Evolutionary conservation across 1,140 invertebrate genomes (phyloP), one percentile per base, ranked within the genome.

Genomic region (Ips nitidus): DNA sequence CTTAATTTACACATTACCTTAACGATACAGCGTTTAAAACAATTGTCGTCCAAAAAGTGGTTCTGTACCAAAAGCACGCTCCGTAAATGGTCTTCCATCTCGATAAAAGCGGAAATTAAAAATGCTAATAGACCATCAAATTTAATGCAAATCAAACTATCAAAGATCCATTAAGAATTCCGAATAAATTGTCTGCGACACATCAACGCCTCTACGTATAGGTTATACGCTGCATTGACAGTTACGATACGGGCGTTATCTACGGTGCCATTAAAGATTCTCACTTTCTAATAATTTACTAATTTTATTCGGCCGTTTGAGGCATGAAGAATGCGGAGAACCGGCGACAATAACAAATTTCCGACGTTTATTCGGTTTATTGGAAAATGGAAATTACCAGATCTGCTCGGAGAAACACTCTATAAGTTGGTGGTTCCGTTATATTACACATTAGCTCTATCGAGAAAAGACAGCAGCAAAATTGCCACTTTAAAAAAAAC

Each of bases 241-340:
- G 57, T 59, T 41, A 59, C 57, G 57, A 59, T 59, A 59, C 41
- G 39, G 57, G 39, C 42, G 57, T 59, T 59, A 59, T 59, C 57
- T 59, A 59, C n/a, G n/a, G 57, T 42, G 40, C 40, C 3, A 42
- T 42, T 59, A 56, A 55, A 59, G 57, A 59, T 59, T 59, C 57
- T 59, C 57, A 59, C 57, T 59, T 59, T 59, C 57, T 59, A 59
- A 59, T 59, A 59, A 41, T 59, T 59, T 59, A 59, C 57, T 42
- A 59, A 59, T 59, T 59, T 59, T 59, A 59, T 59, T 59, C 41
- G 57, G 3, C 37, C 5, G 37, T 59, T 42, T 40, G 57, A 59
- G 42, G n/a, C 41, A 41, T 42, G 57, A 59, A 59, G 57, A 59
- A 59, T 59, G 57, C 40, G 22, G 22, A 22, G 22, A 22, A 22